A percentile compares a stretch with the other conserved stretches of the same genome.
Conservation (phyloP, 2,888 invertebrate species). For the Euproctis similis region DNA sequence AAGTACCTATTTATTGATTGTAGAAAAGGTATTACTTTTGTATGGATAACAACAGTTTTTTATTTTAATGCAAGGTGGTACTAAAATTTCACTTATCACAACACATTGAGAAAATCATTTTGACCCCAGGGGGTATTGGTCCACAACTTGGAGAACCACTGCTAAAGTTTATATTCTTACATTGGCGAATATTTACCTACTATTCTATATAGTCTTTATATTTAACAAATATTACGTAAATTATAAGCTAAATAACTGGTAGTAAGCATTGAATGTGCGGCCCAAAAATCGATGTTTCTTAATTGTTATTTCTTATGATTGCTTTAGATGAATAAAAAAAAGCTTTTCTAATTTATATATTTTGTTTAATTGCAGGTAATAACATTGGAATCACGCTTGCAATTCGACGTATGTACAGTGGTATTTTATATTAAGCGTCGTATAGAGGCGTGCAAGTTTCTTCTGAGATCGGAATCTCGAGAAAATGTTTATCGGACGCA, state of each 20-base stretch:
- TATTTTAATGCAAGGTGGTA: too few relatives aligned
- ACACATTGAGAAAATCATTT: too few relatives aligned
- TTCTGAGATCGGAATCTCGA: not conserved
- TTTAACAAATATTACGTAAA: not conserved
- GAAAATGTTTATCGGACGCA: not conserved
- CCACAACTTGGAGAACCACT: too few relatives aligned
- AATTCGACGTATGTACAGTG: not conserved
- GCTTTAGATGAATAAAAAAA: not conserved
- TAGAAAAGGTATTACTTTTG: too few relatives aligned
- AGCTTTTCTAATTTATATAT: not conserved
- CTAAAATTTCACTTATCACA: too few relatives aligned
- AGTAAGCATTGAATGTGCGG: not conserved
- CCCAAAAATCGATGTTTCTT: too few relatives aligned
- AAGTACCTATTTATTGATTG: too few relatives aligned
- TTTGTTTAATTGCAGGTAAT: constrained; percentile 1
- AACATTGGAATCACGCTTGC: not conserved
- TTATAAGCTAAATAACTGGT: not conserved
- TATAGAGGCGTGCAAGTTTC: not conserved
- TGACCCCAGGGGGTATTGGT: too few relatives aligned
- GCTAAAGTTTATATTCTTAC: too few relatives aligned
- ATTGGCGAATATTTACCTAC: too few relatives aligned
- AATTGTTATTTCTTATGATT: not conserved
- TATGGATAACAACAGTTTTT: too few relatives aligned
- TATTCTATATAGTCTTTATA: too few relatives aligned
- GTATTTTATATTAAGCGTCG: constrained; percentile 1